Conservation (phyloP, 1,140 invertebrate genomes). For the Pachypeltis micranthus region DNA sequence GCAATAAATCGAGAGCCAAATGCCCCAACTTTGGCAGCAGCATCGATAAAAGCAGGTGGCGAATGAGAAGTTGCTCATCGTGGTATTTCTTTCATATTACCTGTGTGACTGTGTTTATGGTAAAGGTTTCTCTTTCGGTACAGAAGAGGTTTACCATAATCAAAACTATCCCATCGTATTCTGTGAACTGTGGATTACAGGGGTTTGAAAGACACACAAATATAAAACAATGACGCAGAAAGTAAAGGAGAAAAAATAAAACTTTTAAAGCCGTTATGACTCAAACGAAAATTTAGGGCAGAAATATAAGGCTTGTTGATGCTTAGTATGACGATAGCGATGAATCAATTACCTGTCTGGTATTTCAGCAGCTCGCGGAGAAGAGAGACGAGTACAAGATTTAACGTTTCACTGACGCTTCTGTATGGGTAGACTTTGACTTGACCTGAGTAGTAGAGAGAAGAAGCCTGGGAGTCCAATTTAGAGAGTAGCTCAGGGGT, state of each 20-base stretch:
- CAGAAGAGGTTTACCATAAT: not conserved
- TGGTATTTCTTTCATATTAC: too few species aligned
- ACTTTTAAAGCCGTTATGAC: not conserved
- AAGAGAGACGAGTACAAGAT: conserved; percentile 83
- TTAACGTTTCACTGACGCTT: conserved; percentile 88
- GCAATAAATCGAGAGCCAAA: too few species aligned
- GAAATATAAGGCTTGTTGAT: too few species aligned
- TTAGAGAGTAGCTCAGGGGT: conserved; percentile 69
- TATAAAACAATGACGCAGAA: not conserved
- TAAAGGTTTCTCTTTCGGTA: not conserved
- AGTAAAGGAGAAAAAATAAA: not conserved
- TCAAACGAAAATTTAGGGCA: too few species aligned
- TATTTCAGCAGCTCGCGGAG: conserved; percentile 81
- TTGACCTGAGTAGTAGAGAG: conserved; percentile 52
- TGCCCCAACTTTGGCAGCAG: too few species aligned
- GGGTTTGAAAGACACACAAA: not conserved
- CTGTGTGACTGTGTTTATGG: not conserved
- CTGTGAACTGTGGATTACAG: not conserved
- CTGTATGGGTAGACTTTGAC: conserved; percentile 73
- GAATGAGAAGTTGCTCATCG: too few species aligned
- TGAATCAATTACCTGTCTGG: conserved; percentile 55
- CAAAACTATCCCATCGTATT: conserved; percentile 4
- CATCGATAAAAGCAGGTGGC: too few species aligned
- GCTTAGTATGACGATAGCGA: too few species aligned
- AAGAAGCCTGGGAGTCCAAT: conserved; percentile 71